These are phyloP conservation scores for Hemaris fuciformis DNA, from an alignment of 2,888 invertebrate genomes.

Conservation along the genomic window DNA sequence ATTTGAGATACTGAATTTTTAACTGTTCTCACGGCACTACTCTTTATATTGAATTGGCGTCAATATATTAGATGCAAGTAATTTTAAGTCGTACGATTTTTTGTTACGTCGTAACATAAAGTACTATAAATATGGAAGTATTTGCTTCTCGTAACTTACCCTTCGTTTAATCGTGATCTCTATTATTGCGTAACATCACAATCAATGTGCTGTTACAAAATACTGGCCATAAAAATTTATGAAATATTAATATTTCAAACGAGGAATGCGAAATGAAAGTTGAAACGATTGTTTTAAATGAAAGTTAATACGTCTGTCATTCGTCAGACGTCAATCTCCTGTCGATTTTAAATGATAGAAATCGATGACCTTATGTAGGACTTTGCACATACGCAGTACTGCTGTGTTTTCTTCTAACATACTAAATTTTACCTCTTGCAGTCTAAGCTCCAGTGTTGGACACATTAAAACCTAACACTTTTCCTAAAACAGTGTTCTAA, in stretches of 20 bases:
- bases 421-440: neutral
- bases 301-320: slow-evolving; percentile 27
- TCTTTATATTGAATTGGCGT: too few species aligned
- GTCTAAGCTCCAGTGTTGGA: neutral
- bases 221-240: neutral
- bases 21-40: too few species aligned
- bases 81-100: too few species aligned
- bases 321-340: slow-evolving; percentile 23
- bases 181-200: neutral
- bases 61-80: too few species aligned
- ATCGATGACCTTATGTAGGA: neutral
- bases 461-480: neutral
- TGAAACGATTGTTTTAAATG: slow-evolving; percentile 26
- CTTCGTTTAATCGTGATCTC: neutral
- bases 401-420: neutral
- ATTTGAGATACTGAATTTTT: too few species aligned
- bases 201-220: neutral
- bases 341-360: slow-evolving; percentile 10
- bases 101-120: too few species aligned
- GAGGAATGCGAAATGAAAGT: slow-evolving; percentile 26
- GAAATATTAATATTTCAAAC: slow-evolving; percentile 8
- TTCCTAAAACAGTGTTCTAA: neutral
- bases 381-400: neutral
- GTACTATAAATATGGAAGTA: too few species aligned
- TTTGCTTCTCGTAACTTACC: neutral